Evolutionary conservation across 2,888 invertebrate genomes (phyloP).

Genomic region (Aphidoletes aphidimyza): DNA sequence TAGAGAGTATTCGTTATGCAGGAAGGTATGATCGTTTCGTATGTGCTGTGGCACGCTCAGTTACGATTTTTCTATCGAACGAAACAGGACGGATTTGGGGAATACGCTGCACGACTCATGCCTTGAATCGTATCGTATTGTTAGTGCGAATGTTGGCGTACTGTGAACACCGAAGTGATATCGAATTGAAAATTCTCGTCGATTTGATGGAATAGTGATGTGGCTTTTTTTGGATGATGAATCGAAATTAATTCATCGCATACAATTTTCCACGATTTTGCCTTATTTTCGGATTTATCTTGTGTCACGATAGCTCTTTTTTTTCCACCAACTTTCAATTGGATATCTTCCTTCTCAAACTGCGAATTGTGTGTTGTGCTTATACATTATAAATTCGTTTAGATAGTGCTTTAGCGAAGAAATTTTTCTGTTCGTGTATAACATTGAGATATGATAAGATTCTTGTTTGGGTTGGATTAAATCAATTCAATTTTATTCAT

Average conservation of each 20-base stretch:
- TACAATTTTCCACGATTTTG: neutral
- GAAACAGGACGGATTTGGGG: neutral
- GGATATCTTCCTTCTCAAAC: neutral
- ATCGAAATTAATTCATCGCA: neutral
- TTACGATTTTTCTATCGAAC: constrained; percentile 46
- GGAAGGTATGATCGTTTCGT: neutral
- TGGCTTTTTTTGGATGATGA: neutral
- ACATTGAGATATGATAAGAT: neutral
- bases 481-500: neutral
- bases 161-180: no score
- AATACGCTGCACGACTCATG: neutral
- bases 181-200: no score
- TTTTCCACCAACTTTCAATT: neutral
- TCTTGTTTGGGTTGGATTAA: neutral
- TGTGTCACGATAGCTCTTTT: neutral
- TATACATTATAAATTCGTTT: no score
- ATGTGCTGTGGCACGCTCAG: neutral
- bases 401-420: no score
- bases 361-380: no score
- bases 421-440: no score
- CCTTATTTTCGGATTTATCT: constrained; percentile 11
- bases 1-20: neutral
- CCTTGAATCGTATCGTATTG: neutral
- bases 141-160: constrained; percentile 20
- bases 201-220: neutral